These are phyloP conservation scores for Ormyrus rosae DNA, from an alignment of 2,888 invertebrate species.

Conservation along the genomic window DNA sequence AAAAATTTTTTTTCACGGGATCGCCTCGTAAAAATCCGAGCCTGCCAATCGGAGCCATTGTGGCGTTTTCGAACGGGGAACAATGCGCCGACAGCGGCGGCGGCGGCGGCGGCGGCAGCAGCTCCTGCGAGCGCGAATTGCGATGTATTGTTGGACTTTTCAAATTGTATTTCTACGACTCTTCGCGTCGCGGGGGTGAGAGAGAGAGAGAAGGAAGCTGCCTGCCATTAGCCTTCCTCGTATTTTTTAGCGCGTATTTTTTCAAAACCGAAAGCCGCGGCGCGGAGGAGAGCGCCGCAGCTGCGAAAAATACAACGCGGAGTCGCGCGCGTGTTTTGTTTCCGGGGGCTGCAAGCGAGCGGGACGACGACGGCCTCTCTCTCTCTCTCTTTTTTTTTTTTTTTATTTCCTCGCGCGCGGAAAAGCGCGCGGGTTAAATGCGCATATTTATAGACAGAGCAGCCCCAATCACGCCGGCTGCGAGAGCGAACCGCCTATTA, in stretches of 20 bases:
- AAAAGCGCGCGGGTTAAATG: constrained; percentile 35
- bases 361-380: background rate
- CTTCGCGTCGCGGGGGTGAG: constrained; percentile 48
- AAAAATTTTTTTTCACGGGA: constrained; percentile 59
- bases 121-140: constrained; percentile 62
- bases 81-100: constrained; percentile 62
- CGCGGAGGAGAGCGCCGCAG: background rate
- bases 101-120: constrained; percentile 17
- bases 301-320: background rate
- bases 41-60: constrained; percentile 73
- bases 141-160: constrained; percentile 67
- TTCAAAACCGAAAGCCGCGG: constrained; percentile 16
- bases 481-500: constrained; percentile 29
- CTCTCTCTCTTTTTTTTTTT: constrained; percentile 13
- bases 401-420: constrained; percentile 32
- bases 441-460: constrained; percentile 47
- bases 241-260: constrained; percentile 26
- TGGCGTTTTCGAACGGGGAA: constrained; percentile 65
- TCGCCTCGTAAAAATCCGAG: constrained; percentile 71
- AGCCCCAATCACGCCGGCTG: constrained; percentile 16
- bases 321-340: constrained; percentile 27
- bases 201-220: constrained; percentile 53
- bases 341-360: background rate
- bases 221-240: constrained; percentile 35
- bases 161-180: constrained; percentile 66